A percentile compares a stretch with the other conserved stretches of the same genome.
Evolutionary conservation across 35 echinoderm and acorn worm species (phyloP).

Genomic region (Anneissia japonica): DNA sequence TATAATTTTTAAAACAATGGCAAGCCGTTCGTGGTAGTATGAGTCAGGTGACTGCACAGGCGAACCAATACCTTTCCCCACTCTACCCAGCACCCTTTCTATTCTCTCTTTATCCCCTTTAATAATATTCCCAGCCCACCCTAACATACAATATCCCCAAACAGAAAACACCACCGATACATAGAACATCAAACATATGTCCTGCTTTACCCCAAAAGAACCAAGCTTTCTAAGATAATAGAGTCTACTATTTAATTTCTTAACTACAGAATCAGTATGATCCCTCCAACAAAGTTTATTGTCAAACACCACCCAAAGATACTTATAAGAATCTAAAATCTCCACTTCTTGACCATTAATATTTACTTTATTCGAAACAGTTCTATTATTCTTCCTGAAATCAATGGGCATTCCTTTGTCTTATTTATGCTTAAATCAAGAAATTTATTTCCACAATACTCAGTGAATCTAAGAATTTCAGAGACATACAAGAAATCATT

Average conservation of each 20-base stretch:
- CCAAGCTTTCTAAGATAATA: not conserved
- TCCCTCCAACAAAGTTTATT: not conserved
- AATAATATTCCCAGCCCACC: not conserved
- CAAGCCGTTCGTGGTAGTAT: too few relatives aligned
- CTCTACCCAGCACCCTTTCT: not conserved
- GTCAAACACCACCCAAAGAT: not conserved
- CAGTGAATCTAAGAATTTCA: slow-evolving; percentile 20
- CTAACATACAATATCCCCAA: not conserved
- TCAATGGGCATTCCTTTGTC: slow-evolving; percentile 56
- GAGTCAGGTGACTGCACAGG: not conserved
- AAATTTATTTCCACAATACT: slow-evolving; percentile 28
- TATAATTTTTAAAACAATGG: too few relatives aligned
- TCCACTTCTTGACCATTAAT: not conserved
- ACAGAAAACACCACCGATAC: not conserved
- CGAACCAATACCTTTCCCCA: not conserved
- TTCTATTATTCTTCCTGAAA: not conserved
- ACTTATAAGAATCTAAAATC: not conserved
- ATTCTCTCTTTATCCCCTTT: not conserved
- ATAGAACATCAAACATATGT: not conserved
- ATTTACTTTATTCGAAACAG: too few relatives aligned
- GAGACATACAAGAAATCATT: slow-evolving; percentile 4
- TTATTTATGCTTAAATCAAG: slow-evolving; percentile 38
- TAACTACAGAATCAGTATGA: not conserved
- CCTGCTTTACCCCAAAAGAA: not conserved
- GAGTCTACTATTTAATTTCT: not conserved